phyloP scores from a whole-genome alignment of 2,113 vertebrate species.

The Archocentrus centrarchus region DNA sequence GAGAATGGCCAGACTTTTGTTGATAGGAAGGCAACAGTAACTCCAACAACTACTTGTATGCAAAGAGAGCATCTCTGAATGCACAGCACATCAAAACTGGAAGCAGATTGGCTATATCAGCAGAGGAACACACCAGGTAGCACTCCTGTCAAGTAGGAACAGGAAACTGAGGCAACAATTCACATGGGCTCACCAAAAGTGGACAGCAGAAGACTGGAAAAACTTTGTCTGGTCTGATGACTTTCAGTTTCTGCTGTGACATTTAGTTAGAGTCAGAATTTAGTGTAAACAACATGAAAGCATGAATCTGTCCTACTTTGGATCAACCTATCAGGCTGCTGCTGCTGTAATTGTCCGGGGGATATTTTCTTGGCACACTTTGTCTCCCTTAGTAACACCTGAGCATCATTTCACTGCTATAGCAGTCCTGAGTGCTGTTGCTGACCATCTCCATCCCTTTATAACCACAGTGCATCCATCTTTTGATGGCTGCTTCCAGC shows the following conservation, averaged over 20 bases:
- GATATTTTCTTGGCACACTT: not conserved
- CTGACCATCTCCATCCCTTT: not conserved
- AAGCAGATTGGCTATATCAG: not conserved
- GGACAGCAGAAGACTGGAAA: not conserved
- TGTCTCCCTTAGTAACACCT: not conserved
- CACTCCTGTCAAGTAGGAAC: not conserved
- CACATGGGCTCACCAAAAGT: accelerated
- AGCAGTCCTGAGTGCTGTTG: not conserved
- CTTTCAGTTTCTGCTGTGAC: not conserved
- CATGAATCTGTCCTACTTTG: not conserved
- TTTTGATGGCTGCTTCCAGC: not conserved
- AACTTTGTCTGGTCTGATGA: not conserved
- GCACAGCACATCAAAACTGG: not conserved
- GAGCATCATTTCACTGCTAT: not conserved
- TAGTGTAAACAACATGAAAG: not conserved
- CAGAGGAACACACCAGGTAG: not conserved
- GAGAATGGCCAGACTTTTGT: not conserved
- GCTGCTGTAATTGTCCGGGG: not conserved
- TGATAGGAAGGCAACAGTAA: not conserved
- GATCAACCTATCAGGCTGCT: not conserved
- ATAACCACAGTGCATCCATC: not conserved
- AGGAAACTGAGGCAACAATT: accelerated
- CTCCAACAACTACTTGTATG: not conserved
- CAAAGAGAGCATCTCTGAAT: not conserved
- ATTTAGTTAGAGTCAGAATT: not conserved